Conservation (phyloP, 2,113 vertebrate genomes). For the Xiphophorus maculatus region DNA sequence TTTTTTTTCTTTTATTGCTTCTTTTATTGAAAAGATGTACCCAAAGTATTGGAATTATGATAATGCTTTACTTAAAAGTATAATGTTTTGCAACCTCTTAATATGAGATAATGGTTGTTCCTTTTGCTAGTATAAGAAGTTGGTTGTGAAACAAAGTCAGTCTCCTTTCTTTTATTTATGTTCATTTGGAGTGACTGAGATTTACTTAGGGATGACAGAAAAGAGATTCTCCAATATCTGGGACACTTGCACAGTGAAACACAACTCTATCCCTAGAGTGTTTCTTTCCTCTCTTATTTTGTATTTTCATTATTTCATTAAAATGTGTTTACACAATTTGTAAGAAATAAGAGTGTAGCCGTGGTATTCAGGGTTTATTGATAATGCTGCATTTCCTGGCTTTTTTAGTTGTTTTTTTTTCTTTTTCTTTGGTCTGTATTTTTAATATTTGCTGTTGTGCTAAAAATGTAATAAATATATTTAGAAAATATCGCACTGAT, state of each 20-base stretch:
- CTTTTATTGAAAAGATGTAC: too few species aligned
- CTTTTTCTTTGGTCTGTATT: neutral
- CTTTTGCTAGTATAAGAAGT: too few species aligned
- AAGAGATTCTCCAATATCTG: neutral
- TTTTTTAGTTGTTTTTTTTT: neutral
- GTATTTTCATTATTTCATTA: neutral
- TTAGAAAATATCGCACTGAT: too few species aligned
- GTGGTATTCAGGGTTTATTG: neutral
- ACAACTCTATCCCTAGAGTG: neutral
- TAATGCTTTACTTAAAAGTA: neutral
- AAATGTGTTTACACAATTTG: neutral
- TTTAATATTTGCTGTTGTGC: neutral
- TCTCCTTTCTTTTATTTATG: too few species aligned
- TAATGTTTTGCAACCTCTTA: too few species aligned
- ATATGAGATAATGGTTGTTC: too few species aligned
- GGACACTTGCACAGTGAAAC: neutral
- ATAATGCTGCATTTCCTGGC: neutral
- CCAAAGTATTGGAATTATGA: neutral
- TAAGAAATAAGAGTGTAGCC: neutral
- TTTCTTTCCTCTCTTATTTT: neutral
- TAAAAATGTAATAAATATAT: too few species aligned
- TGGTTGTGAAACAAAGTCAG: too few species aligned
- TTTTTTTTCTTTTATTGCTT: neutral
- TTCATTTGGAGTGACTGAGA: neutral
- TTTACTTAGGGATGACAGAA: too few species aligned